These are phyloP conservation scores for Labroides dimidiatus DNA, from an alignment of 2,797 vertebrate species.

Conservation along the genomic window DNA sequence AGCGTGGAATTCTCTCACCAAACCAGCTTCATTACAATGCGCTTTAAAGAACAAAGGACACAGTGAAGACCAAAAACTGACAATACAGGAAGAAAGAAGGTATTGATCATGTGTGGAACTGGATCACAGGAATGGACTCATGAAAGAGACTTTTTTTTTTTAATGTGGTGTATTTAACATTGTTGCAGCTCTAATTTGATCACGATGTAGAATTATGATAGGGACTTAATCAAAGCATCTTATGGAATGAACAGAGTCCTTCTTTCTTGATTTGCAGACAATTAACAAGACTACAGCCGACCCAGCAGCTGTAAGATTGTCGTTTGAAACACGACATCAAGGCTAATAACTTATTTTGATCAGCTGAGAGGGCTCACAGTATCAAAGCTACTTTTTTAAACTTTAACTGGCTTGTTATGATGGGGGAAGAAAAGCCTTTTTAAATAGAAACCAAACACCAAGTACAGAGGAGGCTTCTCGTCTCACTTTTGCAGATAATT, in stretches of 20 bases:
- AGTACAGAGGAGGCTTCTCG: too few species aligned
- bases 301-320: neutral
- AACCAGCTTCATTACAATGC: neutral
- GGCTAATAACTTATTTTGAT: too few species aligned
- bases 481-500: too few species aligned
- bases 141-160: neutral
- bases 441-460: too few species aligned
- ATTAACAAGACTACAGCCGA: too few species aligned
- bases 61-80: neutral
- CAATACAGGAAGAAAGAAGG: neutral
- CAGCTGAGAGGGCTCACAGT: too few species aligned
- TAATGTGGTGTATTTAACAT: too few species aligned
- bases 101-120: neutral
- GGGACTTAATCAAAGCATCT: neutral
- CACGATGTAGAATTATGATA: neutral
- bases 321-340: too few species aligned
- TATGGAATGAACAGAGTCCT: neutral
- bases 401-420: too few species aligned
- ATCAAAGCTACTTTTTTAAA: too few species aligned
- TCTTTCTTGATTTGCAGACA: neutral
- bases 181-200: too few species aligned
- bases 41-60: constrained; percentile 6
- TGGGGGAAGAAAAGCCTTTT: too few species aligned
- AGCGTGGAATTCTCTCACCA: constrained; percentile 6
- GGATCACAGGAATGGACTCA: neutral